Conservation (phyloP, 2,888 invertebrate species). For the Idaea aversata region DNA sequence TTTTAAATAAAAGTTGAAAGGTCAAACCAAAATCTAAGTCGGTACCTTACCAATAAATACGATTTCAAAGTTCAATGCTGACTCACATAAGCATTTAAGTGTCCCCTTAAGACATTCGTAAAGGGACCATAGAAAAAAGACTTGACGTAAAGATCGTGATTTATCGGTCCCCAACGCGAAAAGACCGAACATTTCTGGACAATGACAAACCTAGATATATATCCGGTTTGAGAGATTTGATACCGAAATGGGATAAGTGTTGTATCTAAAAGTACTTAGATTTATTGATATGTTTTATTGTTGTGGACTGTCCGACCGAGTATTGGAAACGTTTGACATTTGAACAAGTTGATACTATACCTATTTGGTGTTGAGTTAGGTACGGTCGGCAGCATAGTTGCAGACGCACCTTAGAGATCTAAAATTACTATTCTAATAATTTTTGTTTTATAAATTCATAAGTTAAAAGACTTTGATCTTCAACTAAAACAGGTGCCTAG, state of each 20-base stretch:
- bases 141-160: background rate
- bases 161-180: background rate
- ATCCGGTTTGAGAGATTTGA: background rate
- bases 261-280: background rate
- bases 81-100: background rate
- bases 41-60: background rate
- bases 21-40: background rate
- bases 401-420: too few relatives aligned
- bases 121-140: background rate
- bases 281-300: background rate
- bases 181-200: background rate
- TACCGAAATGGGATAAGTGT: background rate
- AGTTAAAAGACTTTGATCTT: too few relatives aligned
- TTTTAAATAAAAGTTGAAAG: background rate
- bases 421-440: too few relatives aligned
- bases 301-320: background rate
- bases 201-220: background rate
- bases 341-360: background rate
- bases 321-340: background rate
- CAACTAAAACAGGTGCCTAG: too few relatives aligned
- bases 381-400: too few relatives aligned
- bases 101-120: background rate
- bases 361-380: too few relatives aligned
- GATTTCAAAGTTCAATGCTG: background rate
- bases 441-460: too few relatives aligned